A percentile compares a stretch with the other conserved stretches of the same genome.
phyloP scores from a whole-genome alignment of 2,888 invertebrate genomes.

The Melieria omissa region DNA sequence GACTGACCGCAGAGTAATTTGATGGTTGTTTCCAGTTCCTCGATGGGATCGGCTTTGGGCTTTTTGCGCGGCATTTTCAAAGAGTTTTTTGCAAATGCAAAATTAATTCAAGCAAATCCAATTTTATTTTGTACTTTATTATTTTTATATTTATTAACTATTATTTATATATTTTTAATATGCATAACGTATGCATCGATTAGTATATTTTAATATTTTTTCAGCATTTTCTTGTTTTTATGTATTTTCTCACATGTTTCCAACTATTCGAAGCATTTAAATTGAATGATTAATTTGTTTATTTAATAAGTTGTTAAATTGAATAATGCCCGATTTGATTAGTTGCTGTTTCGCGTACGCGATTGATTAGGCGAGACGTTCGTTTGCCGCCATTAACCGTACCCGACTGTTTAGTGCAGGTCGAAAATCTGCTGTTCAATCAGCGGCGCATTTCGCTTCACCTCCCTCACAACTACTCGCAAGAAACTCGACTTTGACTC shows the following conservation, averaged over 20 bases:
- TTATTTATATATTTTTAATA: too few relatives aligned
- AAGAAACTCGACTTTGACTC: neutral
- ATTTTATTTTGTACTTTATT: neutral
- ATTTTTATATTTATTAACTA: neutral
- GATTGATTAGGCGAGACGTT: neutral
- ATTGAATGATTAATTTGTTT: neutral
- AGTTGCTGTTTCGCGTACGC: too few relatives aligned
- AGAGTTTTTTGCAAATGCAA: neutral
- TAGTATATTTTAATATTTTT: neutral
- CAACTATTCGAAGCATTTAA: neutral
- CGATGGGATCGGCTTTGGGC: conserved; percentile 64
- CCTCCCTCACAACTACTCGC: neutral
- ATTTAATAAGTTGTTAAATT: neutral
- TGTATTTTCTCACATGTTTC: neutral
- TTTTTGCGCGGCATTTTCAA: conserved; percentile 60
- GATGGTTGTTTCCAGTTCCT: conserved; percentile 68
- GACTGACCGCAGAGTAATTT: conserved; percentile 84
- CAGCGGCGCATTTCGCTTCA: neutral
- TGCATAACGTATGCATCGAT: neutral
- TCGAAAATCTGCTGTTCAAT: neutral
- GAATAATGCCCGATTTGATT: too few relatives aligned
- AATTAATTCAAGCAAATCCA: neutral
- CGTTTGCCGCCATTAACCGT: neutral
- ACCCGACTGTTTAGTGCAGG: neutral
- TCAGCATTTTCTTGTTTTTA: neutral